Evolutionary conservation across 2,113 vertebrate species (phyloP), one percentile per base, ranked within the genome.

Genomic region (Malurus elegans): DNA sequence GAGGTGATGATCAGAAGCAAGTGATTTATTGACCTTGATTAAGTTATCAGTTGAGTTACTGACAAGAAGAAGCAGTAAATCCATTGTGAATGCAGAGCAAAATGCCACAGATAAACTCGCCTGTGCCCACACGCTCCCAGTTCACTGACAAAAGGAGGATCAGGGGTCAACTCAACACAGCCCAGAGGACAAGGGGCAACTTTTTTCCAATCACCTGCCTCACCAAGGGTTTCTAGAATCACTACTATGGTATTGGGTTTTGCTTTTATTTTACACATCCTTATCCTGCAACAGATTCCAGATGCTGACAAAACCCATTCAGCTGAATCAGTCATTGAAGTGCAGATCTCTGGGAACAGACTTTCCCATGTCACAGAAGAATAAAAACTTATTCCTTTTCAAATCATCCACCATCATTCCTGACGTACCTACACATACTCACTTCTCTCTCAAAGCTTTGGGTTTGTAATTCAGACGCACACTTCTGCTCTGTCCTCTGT

Each of bases 41-140:
- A 74, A 74, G 57, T 66, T 64, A 90, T 9, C 25, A 69, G 3
- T 14, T 14, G 14, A 82, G 21, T 53, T 88, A 80, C 67, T 57
- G 38, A 58, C 60, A 79, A 19, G 7, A 62, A 48, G 24, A 2
- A 2, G 2, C 26, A 21, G 45, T n/a, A 87, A 89, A 89, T n/a
- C 47, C 9, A 0, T n/a, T 24, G 60, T 24, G 34, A 57, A 47
- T 31, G 61, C 84, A 84, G 34, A 64, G 18, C 5, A 54, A 50
- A 78, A 89, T 14, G 16, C 32, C 16, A 14, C 4, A 28, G 24
- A 61, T 4, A 23, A 83, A 58, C 15, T 12, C 6, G 0, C 5
- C 36, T 7, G 8, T 31, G 32, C 1, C 1, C 25, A 4, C 14
- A 36, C 13, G 10, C 23, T 53, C 17, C 1, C 4, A 32, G n/a